Evolutionary conservation across 2,113 vertebrate genomes (phyloP), one percentile per base, ranked within the genome.

Genomic region (Neofelis nebulosa): DNA sequence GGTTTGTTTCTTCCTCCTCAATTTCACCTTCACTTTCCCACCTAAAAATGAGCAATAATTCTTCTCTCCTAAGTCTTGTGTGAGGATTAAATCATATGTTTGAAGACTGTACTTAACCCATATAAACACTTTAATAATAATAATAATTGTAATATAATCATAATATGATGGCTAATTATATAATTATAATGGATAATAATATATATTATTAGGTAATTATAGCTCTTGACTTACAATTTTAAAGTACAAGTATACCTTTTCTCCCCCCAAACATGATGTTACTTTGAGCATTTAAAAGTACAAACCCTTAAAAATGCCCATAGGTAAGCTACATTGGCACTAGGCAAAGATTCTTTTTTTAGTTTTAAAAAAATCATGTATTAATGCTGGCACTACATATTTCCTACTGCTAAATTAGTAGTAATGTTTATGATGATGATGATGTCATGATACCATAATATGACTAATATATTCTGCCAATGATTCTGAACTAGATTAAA

Each of bases 401-500:
- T 95, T 89, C 29, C 33, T 69, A 61, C 36, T 94, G 19, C 57
- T 94, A 52, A 87, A 71, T 52, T 38, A 83, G 48, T 33, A 63
- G n/a, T 55, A 25, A 69, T 83, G 38, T 45, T 97, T 63, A 63
- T 74, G 1, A 95, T 63, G 50, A 50, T 63, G 52, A 73, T 66
- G 63, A 96, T 92, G 52, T 74, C 87, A 87, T 80, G 90, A 79
- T 68, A 87, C 5, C 23, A 19, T 21, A 65, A 63, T 57, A 82
- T 96, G 89, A 95, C 68, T 92, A 80, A 61, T 36, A 33, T 31
- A 57, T 50, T 36, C 74, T 84, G 48, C 41, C 74, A 78, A 38
- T 78, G 38, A 48, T 57, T 88, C 48, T 65, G 57, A 95, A 68
- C n/a, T 80, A 68, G 93, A 96, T 94, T 92, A 83, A 97, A 83